phyloP scores from a whole-genome alignment of 1,140 invertebrate species.

The Cryptotermes secundus region DNA sequence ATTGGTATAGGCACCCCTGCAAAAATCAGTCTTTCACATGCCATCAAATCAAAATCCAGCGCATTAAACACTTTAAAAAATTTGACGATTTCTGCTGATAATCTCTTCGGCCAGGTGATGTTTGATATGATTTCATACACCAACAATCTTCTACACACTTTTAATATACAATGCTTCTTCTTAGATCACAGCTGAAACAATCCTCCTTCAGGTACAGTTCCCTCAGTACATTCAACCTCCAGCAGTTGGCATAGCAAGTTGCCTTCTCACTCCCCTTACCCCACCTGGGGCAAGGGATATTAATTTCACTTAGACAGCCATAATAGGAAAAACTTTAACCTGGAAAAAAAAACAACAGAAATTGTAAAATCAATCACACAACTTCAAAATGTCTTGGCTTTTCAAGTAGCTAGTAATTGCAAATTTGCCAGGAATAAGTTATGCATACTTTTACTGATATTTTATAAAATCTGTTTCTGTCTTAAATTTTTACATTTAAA shows the following conservation, averaged over 20 bases:
- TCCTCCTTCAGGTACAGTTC: not conserved
- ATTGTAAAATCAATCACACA: not conserved
- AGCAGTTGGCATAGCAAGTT: conserved; percentile 1
- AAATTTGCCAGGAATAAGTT: too few relatives aligned
- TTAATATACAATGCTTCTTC: not conserved
- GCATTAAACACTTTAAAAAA: conserved; percentile 3
- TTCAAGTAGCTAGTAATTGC: not conserved
- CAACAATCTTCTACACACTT: not conserved
- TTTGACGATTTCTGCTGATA: not conserved
- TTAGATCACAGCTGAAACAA: not conserved
- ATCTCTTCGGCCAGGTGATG: not conserved
- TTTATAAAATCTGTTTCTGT: too few relatives aligned
- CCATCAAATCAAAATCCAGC: not conserved
- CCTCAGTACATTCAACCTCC: not conserved
- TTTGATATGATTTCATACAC: not conserved
- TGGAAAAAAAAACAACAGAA: conserved; percentile 1
- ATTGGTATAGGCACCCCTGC: not conserved
- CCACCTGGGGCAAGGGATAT: not conserved
- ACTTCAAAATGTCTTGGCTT: not conserved
- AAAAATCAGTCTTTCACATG: conserved; percentile 15
- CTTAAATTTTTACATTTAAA: too few relatives aligned
- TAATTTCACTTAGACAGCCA: conserved; percentile 21
- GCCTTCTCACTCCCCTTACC: conserved; percentile 1
- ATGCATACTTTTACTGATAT: too few relatives aligned
- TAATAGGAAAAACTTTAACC: conserved; percentile 24